Percentiles rank a stretch among this genome's conserved stretches.
Evolutionary conservation across 2,113 vertebrate genomes (phyloP).

Genomic region (Platichthys flesus): DNA sequence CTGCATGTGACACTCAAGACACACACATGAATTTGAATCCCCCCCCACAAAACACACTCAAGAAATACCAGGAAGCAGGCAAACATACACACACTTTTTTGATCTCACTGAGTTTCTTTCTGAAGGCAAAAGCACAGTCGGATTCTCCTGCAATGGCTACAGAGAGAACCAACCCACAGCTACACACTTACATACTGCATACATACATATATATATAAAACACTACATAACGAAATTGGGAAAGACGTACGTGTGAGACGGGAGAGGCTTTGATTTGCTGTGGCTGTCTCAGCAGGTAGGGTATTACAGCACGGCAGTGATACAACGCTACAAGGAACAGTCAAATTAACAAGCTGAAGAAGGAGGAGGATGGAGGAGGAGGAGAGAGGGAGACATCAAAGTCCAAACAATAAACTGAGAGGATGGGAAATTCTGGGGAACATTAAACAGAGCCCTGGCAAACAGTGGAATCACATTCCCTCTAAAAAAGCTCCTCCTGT

Average conservation of each 20-base stretch:
- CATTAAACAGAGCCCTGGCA: conserved; percentile 43
- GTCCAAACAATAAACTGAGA: conserved; percentile 55
- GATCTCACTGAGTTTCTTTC: not conserved
- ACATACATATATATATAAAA: not conserved
- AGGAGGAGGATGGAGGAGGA: conserved; percentile 41
- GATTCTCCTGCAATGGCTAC: not conserved
- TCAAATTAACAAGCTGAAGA: conserved; percentile 68
- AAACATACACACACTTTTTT: not conserved
- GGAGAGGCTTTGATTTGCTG: conserved; percentile 57
- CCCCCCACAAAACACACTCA: not conserved
- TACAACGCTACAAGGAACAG: conserved; percentile 38
- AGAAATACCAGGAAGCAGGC: not conserved
- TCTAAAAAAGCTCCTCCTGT: conserved; percentile 43
- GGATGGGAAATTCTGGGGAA: conserved; percentile 33
- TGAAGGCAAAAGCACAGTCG: not conserved
- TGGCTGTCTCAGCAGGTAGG: conserved; percentile 51
- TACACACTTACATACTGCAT: not conserved
- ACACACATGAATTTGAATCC: not conserved
- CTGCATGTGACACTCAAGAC: not conserved
- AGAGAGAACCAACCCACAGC: not conserved
- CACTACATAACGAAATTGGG: conserved; percentile 5
- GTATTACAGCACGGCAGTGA: conserved; percentile 34
- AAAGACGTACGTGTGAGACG: conserved; percentile 18
- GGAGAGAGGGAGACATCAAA: conserved; percentile 42
- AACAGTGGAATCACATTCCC: conserved; percentile 54